Evolutionary conservation across 2,797 vertebrate species (phyloP).

Genomic region (Mustela erminea): DNA sequence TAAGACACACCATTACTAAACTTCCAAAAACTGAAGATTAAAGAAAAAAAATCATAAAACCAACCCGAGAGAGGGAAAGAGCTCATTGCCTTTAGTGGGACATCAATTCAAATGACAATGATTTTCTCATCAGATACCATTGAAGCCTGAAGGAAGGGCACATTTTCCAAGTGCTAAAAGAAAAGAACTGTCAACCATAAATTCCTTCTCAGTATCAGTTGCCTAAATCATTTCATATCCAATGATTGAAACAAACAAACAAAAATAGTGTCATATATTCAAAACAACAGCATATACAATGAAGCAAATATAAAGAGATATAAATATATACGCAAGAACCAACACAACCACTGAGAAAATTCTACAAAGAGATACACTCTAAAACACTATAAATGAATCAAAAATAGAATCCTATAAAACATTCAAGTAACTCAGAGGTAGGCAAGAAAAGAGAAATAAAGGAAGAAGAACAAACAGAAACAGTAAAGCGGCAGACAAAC

Average conservation of each 20-base stretch:
- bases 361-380: background rate
- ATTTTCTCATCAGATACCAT: background rate
- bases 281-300: background rate
- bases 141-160: background rate
- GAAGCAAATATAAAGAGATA: background rate
- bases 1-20: background rate
- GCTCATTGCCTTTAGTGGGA: background rate
- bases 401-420: slow-evolving; percentile 3
- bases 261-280: background rate
- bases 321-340: background rate
- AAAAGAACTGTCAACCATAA: background rate
- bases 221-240: background rate
- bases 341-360: background rate
- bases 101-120: background rate
- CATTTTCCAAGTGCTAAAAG: background rate
- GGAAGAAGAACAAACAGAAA: background rate
- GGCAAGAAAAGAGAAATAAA: background rate
- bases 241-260: background rate
- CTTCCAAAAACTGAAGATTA: background rate
- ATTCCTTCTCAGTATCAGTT: background rate
- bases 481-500: background rate
- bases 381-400: slow-evolving; percentile 6
- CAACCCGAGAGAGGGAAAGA: slow-evolving; percentile 18
- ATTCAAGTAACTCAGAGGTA: background rate
- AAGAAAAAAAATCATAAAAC: background rate